Base-by-base conservation (phyloP, 1,140 invertebrate species). In the Conus betulinus region DNA sequence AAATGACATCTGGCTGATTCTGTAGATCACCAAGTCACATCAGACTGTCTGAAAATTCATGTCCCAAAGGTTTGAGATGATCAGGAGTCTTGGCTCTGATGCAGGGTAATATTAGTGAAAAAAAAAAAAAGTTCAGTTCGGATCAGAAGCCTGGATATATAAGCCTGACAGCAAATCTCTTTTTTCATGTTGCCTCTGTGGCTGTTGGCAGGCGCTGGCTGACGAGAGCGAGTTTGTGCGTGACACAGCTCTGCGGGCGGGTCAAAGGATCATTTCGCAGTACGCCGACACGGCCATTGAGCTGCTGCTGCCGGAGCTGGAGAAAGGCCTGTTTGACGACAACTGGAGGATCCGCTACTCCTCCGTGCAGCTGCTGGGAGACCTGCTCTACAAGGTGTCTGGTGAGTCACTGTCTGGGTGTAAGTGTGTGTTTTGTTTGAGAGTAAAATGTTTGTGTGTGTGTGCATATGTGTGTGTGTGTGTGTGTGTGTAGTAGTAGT, bases 151-250 rank as follows among this genome's bases (percentile, higher is more conserved):
- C 39, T 39, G 0, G 39, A 39, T 39, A 3, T 39, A 39, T 39
- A 39, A 39, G 39, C 39, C 39, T 39, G 39, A 39, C 39, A 39
- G 39, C 39, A 39, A 39, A 39, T 3, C 39, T 39, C 39, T 39
- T 39, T 39, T 39, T 39, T 39, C 39, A 39, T 39, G 39, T 39
- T 39, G 39, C 39, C 39, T 39, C 0, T 39, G 39, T 39, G 39
- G 39, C 39, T 39, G 39, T 3, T 39, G 39, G 5, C 91, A 97
- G 96, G 99, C 99, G 17, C 96, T 99, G 52, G 99, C 99, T 10
- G 99, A 99, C 96, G 99, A 99, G 96, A 99, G 98, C 95, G 99
- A 99, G 96, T 99, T 98, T 96, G 98, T 99, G 0, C 96, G 99
- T 81, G 99, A 99, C 91, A 99, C 99, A 0, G 99, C 99, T 0